Percentiles rank a stretch among this genome's conserved stretches.
phyloP scores from a whole-genome alignment of 2,797 vertebrate genomes.

The Poecilia picta region DNA sequence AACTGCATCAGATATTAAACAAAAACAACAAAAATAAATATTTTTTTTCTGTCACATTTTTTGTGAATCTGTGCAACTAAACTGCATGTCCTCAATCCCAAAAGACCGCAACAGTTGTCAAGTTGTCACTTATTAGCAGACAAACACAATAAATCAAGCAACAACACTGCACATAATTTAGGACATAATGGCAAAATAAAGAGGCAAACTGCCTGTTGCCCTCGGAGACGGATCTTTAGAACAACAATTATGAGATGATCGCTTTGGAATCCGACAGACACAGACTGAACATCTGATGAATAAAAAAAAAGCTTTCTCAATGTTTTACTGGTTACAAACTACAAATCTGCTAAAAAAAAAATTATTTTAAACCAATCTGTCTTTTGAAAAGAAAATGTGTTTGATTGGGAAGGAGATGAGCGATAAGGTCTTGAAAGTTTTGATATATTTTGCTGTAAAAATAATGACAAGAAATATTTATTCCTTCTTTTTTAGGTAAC shows the following conservation, averaged over 20 bases:
- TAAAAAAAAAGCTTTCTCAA: constrained; percentile 24
- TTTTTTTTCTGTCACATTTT: background rate
- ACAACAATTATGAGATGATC: constrained; percentile 54
- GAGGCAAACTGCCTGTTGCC: constrained; percentile 35
- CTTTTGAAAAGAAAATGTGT: constrained; percentile 34
- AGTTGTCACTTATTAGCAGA: background rate
- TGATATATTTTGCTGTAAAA: no score
- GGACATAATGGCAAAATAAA: constrained; percentile 21
- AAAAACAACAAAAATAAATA: background rate
- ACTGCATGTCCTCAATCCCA: background rate
- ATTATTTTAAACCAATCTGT: background rate
- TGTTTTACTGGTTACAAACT: constrained; percentile 47
- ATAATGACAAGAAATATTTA: no score
- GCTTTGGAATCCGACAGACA: constrained; percentile 43
- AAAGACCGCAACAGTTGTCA: background rate
- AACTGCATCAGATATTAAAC: background rate
- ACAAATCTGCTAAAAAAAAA: constrained; percentile 37
- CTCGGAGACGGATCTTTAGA: constrained; percentile 38
- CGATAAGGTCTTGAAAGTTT: no score
- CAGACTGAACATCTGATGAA: background rate
- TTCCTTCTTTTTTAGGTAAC: no score
- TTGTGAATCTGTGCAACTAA: background rate
- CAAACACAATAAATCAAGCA: background rate
- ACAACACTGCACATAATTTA: background rate
- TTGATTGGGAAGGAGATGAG: constrained; percentile 12